Evolutionary conservation across 2,888 invertebrate species (phyloP).

Genomic region (Acholoe squamosa): DNA sequence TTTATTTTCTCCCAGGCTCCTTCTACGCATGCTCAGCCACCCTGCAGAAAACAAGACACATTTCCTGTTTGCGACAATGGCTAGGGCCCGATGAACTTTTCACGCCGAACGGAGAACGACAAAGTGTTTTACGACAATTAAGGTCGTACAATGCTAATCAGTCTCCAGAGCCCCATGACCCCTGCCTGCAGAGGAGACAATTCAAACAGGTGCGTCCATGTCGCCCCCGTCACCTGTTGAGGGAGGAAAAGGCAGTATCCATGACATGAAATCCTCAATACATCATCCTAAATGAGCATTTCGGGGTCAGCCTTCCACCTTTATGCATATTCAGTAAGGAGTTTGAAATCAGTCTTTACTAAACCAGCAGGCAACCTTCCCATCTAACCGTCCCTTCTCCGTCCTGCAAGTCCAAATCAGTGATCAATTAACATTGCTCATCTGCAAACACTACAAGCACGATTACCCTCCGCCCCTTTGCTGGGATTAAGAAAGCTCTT

Average conservation of each 20-base stretch:
- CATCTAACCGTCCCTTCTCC: neutral
- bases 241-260: constrained; percentile 10
- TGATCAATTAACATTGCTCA: constrained; percentile 49
- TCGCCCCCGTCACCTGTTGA: constrained; percentile 50
- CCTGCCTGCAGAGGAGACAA: neutral
- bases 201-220: constrained; percentile 12
- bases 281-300: constrained; percentile 51
- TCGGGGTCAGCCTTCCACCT: neutral
- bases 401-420: neutral
- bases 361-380: neutral
- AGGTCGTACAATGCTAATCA: constrained; percentile 46
- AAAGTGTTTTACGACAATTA: constrained; percentile 55
- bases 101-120: constrained; percentile 40
- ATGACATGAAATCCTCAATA: neutral
- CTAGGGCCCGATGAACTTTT: constrained; percentile 8
- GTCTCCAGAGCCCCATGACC: constrained; percentile 15
- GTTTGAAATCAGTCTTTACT: constrained; percentile 24
- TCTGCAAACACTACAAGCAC: neutral
- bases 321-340: constrained; percentile 24
- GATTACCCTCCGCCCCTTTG: constrained; percentile 26
- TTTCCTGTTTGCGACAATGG: constrained; percentile 36
- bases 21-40: neutral
- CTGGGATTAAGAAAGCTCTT: constrained; percentile 21
- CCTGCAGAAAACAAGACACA: constrained; percentile 34
- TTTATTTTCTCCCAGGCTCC: constrained; percentile 41